A percentile compares a stretch with the other conserved stretches of the same genome.
Evolutionary conservation across 2,888 invertebrate species (phyloP).

Genomic region (Clistopyga incitator): DNA sequence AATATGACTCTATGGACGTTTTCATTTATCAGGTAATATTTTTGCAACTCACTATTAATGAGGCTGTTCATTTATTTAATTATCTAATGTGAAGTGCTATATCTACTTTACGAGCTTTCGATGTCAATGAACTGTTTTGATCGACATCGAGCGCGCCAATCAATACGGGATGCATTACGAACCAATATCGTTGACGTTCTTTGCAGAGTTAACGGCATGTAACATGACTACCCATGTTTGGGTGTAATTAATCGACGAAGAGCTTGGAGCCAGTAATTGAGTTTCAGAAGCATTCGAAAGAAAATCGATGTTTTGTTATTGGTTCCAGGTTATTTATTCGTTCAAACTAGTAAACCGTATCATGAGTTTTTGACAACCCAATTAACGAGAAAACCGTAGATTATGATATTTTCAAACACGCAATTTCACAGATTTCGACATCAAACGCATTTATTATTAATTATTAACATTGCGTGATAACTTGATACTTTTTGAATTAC

Average conservation of each 20-base stretch:
- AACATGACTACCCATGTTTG: background rate
- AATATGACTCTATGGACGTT: too few relatives aligned
- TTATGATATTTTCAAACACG: background rate
- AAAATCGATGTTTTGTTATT: conserved; percentile 20
- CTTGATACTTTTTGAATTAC: background rate
- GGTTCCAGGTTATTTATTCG: conserved; percentile 3
- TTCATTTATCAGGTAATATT: too few relatives aligned
- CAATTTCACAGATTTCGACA: too few relatives aligned
- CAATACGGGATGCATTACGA: background rate
- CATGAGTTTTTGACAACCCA: background rate
- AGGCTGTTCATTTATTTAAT: too few relatives aligned
- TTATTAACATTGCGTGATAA: background rate
- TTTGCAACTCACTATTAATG: too few relatives aligned
- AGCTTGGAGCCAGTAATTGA: background rate
- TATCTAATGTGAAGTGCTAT: too few relatives aligned
- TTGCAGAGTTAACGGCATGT: background rate
- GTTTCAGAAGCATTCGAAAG: background rate
- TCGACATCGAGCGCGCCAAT: background rate
- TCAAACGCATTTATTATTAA: too few relatives aligned
- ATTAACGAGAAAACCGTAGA: conserved; percentile 5
- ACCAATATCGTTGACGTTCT: background rate
- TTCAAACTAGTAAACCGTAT: conserved; percentile 12
- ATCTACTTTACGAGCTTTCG: background rate
- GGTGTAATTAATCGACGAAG: conserved; percentile 35
- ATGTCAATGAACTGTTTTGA: background rate